Evolutionary conservation across 2,888 invertebrate genomes (phyloP).

Genomic region (Blastobasis lacticolella): DNA sequence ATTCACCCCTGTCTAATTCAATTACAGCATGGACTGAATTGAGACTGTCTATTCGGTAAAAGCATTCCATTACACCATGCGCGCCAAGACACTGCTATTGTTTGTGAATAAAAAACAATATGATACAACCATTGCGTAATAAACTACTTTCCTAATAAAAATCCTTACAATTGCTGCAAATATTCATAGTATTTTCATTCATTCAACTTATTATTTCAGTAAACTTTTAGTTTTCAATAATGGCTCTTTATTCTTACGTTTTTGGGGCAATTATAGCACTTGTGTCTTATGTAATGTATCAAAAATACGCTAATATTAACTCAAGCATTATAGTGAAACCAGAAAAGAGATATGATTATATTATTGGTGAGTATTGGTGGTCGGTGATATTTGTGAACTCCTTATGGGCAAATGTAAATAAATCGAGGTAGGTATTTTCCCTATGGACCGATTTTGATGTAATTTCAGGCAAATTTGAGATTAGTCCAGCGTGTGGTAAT

Average conservation of each 20-base stretch:
- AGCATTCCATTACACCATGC: too few relatives aligned
- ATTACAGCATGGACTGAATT: conserved; percentile 31
- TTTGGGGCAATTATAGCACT: conserved; percentile 39
- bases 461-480: too few relatives aligned
- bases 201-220: not conserved
- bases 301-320: conserved; percentile 41
- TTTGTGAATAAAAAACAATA: too few relatives aligned
- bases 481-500: too few relatives aligned
- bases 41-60: conserved; percentile 17
- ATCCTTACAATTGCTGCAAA: not conserved
- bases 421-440: too few relatives aligned
- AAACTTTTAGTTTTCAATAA: conserved; percentile 17
- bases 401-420: too few relatives aligned
- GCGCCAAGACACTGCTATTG: too few relatives aligned
- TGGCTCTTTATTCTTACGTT: conserved; percentile 44
- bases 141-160: not conserved
- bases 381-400: too few relatives aligned
- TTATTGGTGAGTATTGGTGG: conserved; percentile 58
- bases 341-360: conserved; percentile 57
- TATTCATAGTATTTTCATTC: not conserved
- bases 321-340: conserved; percentile 47
- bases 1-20: conserved; percentile 48
- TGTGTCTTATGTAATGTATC: conserved; percentile 52
- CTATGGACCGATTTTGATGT: too few relatives aligned
- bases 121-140: not conserved